Conservation (phyloP, 2,888 invertebrate genomes). For the Yponomeuta sedellus region DNA sequence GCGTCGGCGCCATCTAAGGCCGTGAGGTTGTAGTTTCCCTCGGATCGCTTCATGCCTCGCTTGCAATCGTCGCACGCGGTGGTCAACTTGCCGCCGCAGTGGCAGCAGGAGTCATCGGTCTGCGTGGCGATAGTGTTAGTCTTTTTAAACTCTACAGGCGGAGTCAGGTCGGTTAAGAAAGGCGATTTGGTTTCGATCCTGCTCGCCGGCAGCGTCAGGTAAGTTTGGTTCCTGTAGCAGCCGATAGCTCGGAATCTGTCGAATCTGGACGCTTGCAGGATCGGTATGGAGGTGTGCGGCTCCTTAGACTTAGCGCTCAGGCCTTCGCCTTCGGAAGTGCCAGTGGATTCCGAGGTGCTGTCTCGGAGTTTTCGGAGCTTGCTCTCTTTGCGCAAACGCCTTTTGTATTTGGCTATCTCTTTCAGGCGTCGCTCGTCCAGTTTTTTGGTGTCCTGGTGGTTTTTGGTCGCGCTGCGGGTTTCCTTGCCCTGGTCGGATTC, state of each 20-base stretch:
- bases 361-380: conserved; percentile 60
- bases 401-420: conserved; percentile 69
- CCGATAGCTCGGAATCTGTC: conserved; percentile 67
- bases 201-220: conserved; percentile 59
- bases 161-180: conserved; percentile 43
- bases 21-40: conserved; percentile 56
- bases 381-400: conserved; percentile 61
- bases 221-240: conserved; percentile 66
- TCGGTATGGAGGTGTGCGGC: conserved; percentile 66
- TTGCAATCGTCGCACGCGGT: conserved; percentile 44
- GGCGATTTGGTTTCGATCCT: conserved; percentile 59
- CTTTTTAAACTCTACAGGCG: conserved; percentile 49
- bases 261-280: conserved; percentile 66
- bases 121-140: conserved; percentile 59
- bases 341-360: conserved; percentile 42
- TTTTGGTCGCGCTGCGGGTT: conserved; percentile 36
- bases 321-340: conserved; percentile 52
- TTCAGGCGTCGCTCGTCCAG: conserved; percentile 58
- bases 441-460: conserved; percentile 43
- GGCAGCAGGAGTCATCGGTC: conserved; percentile 56
- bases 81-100: conserved; percentile 47
- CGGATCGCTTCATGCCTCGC: conserved; percentile 57
- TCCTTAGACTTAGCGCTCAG: conserved; percentile 32
- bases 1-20: conserved; percentile 40
- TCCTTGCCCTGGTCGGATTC: conserved; percentile 75